phyloP scores from a whole-genome alignment of 2,888 invertebrate genomes.

The Chrysotoxum bicinctum region DNA sequence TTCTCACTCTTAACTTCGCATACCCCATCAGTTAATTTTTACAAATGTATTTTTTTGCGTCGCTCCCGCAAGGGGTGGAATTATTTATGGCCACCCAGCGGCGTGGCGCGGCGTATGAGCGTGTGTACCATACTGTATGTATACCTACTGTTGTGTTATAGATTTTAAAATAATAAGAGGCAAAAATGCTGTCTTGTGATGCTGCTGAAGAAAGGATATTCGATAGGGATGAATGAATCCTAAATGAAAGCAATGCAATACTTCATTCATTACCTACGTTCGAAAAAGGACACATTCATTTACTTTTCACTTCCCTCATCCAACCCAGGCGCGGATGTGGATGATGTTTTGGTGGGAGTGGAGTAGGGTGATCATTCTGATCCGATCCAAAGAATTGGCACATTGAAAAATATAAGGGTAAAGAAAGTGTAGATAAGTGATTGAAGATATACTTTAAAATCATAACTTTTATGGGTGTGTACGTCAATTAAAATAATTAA shows the following conservation, averaged over 20 bases:
- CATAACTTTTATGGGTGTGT: too few relatives aligned
- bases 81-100: constrained; percentile 71
- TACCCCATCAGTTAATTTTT: constrained; percentile 73
- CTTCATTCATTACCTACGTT: constrained; percentile 67
- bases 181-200: constrained; percentile 49
- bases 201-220: constrained; percentile 23
- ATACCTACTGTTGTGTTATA: constrained; percentile 46
- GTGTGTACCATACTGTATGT: not conserved
- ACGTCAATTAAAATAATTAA: too few relatives aligned
- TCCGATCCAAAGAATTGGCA: not conserved
- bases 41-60: constrained; percentile 64
- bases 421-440: too few relatives aligned
- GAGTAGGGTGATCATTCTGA: not conserved
- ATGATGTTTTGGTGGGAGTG: not conserved
- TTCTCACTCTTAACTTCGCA: constrained; percentile 53
- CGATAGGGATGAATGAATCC: constrained; percentile 62
- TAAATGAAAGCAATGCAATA: constrained; percentile 70
- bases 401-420: too few relatives aligned
- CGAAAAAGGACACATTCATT: constrained; percentile 61
- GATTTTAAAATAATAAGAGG: constrained; percentile 71
- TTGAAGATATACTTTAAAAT: too few relatives aligned
- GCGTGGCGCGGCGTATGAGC: constrained; percentile 2
- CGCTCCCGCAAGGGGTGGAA: constrained; percentile 68
- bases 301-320: constrained; percentile 7
- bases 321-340: not conserved